phyloP scores from a whole-genome alignment of 2,797 vertebrate genomes.

The Leptoclinus maculatus region DNA sequence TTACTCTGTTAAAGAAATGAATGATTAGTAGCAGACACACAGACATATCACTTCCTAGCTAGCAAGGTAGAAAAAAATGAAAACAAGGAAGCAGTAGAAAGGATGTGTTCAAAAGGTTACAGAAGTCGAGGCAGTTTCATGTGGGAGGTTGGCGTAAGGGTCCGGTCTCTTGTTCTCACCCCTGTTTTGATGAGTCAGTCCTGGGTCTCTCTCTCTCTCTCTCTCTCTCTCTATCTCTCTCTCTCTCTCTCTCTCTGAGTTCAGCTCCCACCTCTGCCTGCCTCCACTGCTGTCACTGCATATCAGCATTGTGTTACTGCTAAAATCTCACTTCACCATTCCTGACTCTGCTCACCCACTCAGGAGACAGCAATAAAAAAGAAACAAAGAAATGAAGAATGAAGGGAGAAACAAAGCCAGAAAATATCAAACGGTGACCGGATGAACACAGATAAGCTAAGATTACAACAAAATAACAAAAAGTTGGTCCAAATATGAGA shows the following conservation, averaged over 20 bases:
- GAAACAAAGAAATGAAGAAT: background rate
- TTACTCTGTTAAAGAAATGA: background rate
- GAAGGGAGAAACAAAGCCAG: background rate
- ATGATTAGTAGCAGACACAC: background rate
- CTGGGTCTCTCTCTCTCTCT: constrained; percentile 22
- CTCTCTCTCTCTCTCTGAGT: constrained; percentile 14
- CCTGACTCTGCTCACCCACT: constrained; percentile 41
- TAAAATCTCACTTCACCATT: constrained; percentile 40
- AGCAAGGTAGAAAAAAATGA: background rate
- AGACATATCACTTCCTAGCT: background rate
- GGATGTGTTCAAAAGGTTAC: constrained; percentile 33
- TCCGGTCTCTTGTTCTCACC: constrained; percentile 26
- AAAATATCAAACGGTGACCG: background rate
- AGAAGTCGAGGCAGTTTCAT: constrained; percentile 21
- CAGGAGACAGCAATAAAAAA: constrained; percentile 7
- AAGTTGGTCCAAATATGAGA: no score
- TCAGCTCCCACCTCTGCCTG: constrained; percentile 45
- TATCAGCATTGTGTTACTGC: constrained; percentile 57
- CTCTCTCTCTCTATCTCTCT: constrained; percentile 33
- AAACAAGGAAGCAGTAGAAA: background rate
- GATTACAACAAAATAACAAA: background rate
- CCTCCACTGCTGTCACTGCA: constrained; percentile 64
- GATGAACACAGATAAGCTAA: background rate
- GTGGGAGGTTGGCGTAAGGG: constrained; percentile 18
- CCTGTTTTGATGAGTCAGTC: constrained; percentile 56